These are phyloP conservation scores for Tonatia bakeri DNA, from an alignment of 2,113 vertebrate species.

Conservation along the genomic window DNA sequence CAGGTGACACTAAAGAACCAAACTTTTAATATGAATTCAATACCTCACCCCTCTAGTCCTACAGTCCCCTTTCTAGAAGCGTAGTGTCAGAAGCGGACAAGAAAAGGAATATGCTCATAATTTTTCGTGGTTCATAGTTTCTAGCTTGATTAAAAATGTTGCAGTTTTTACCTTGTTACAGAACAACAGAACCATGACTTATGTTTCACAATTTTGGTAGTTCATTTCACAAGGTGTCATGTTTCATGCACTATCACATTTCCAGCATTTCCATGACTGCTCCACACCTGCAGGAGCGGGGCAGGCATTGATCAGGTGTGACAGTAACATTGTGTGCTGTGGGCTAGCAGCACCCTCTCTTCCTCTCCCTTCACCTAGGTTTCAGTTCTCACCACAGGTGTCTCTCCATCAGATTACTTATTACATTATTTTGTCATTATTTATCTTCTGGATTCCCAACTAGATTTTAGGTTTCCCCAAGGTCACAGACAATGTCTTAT, in stretches of 20 bases:
- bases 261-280: not conserved
- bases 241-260: slow-evolving; percentile 24
- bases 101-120: not conserved
- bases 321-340: not conserved
- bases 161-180: not conserved
- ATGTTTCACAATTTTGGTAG: not conserved
- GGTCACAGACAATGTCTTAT: not conserved
- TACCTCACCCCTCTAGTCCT: not conserved
- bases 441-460: not conserved
- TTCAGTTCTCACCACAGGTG: not conserved
- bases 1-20: not conserved
- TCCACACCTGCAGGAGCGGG: not conserved
- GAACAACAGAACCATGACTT: slow-evolving; percentile 14
- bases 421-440: slow-evolving; percentile 13
- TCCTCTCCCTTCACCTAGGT: not conserved
- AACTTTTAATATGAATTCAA: not conserved
- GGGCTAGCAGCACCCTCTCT: not conserved
- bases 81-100: not conserved
- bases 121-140: not conserved
- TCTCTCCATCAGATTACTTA: slow-evolving; percentile 40
- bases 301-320: not conserved
- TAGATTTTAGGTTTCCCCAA: not conserved
- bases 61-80: not conserved
- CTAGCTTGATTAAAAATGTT: not conserved
- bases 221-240: slow-evolving; percentile 45